phyloP scores from a whole-genome alignment of 2,797 vertebrate species.

The Hyperoplus lanceolatus region DNA sequence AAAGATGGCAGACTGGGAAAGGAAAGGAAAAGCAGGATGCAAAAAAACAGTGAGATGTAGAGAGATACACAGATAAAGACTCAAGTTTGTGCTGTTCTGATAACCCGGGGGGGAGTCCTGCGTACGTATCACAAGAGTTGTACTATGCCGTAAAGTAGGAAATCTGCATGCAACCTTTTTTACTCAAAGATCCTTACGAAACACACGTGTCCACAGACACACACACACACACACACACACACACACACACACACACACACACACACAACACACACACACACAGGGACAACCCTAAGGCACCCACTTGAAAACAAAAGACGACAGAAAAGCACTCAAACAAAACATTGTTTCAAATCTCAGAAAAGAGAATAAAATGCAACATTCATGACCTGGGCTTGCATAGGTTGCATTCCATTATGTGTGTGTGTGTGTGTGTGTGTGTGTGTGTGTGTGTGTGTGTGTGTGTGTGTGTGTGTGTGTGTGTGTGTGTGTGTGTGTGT shows the following conservation, averaged over 20 bases:
- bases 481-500: background rate
- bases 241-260: slow-evolving; percentile 29
- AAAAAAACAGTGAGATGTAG: slow-evolving; percentile 11
- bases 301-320: slow-evolving; percentile 65
- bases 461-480: slow-evolving; percentile 5
- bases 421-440: background rate
- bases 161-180: slow-evolving; percentile 31
- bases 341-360: slow-evolving; percentile 73
- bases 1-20: slow-evolving; percentile 9
- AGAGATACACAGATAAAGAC: slow-evolving; percentile 1
- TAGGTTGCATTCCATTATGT: slow-evolving; percentile 40
- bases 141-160: slow-evolving; percentile 12
- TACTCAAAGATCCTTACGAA: slow-evolving; percentile 32
- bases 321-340: slow-evolving; percentile 68
- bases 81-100: slow-evolving; percentile 21
- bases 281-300: slow-evolving; percentile 33
- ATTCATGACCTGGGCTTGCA: slow-evolving; percentile 73
- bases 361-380: slow-evolving; percentile 70
- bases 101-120: slow-evolving; percentile 14
- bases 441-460: slow-evolving; percentile 8
- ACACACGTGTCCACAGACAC: slow-evolving; percentile 16
- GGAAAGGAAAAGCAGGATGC: slow-evolving; percentile 1
- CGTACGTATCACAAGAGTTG: background rate
- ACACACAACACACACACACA: slow-evolving; percentile 24
- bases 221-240: slow-evolving; percentile 4